Conservation (phyloP, 1,140 invertebrate genomes). For the Nymphalis io region DNA sequence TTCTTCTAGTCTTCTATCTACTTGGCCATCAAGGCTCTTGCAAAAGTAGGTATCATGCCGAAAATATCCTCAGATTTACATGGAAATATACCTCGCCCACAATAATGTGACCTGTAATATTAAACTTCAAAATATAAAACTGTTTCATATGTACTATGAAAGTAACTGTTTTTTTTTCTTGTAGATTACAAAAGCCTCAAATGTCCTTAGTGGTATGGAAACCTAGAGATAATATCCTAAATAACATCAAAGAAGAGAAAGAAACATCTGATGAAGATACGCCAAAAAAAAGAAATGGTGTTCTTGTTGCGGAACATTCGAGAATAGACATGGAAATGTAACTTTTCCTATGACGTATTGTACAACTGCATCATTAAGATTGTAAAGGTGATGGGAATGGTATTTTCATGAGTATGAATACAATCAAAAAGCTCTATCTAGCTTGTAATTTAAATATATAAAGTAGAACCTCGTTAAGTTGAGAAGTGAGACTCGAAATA, state of each 20-base stretch:
- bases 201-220: constrained; percentile 90
- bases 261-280: constrained; percentile 51
- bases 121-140: too few species aligned
- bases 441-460: too few species aligned
- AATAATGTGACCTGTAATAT: too few species aligned
- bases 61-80: too few species aligned
- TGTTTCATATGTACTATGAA: too few species aligned
- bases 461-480: too few species aligned
- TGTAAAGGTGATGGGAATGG: constrained; percentile 10
- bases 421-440: too few species aligned
- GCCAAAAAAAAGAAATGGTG: constrained; percentile 55
- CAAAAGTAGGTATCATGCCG: too few species aligned
- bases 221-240: constrained; percentile 83
- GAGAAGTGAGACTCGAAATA: too few species aligned
- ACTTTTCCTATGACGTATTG: constrained; percentile 29
- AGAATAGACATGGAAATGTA: constrained; percentile 70
- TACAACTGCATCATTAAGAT: constrained; percentile 1
- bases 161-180: constrained; percentile 23
- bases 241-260: constrained; percentile 64
- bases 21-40: too few species aligned
- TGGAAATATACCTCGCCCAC: too few species aligned
- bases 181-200: constrained; percentile 84
- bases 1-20: too few species aligned
- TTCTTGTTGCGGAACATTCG: constrained; percentile 54
- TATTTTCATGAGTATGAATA: not conserved